Evolutionary conservation across 2,797 vertebrate species (phyloP).

Genomic region (Alauda arvensis): DNA sequence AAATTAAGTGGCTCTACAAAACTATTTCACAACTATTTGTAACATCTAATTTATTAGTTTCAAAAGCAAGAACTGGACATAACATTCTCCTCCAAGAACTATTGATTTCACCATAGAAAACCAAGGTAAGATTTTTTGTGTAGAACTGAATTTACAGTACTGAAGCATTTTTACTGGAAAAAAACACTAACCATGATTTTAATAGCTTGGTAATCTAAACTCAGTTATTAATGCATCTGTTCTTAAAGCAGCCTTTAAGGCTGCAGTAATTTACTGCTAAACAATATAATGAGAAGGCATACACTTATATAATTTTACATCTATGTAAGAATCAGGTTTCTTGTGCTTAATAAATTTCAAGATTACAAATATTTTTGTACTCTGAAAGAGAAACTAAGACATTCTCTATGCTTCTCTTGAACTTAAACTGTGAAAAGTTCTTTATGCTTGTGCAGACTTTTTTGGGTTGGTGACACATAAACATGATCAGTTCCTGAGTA

Average conservation of each 20-base stretch:
- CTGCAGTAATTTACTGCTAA: not conserved
- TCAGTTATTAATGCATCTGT: not conserved
- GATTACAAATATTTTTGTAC: not conserved
- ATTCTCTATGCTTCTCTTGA: not conserved
- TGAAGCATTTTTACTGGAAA: not conserved
- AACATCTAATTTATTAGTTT: not conserved
- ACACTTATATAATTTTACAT: not conserved
- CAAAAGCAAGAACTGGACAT: not conserved
- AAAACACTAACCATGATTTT: not conserved
- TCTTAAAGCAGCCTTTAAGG: not conserved
- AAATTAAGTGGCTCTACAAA: not conserved
- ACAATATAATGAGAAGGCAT: not conserved
- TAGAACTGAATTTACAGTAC: not conserved
- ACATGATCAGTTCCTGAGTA: not conserved
- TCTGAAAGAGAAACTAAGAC: not conserved
- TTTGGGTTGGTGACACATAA: not conserved
- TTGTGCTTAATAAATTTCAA: not conserved
- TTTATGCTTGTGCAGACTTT: not conserved
- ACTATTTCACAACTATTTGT: not conserved
- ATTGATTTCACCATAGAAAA: not conserved
- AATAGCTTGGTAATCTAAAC: not conserved
- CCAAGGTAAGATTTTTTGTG: not conserved
- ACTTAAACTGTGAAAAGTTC: not conserved
- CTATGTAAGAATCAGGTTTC: not conserved
- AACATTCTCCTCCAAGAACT: not conserved